A percentile compares a stretch with the other conserved stretches of the same genome.
phyloP scores from a whole-genome alignment of 2,113 vertebrate genomes.

The Pitta sordida region DNA sequence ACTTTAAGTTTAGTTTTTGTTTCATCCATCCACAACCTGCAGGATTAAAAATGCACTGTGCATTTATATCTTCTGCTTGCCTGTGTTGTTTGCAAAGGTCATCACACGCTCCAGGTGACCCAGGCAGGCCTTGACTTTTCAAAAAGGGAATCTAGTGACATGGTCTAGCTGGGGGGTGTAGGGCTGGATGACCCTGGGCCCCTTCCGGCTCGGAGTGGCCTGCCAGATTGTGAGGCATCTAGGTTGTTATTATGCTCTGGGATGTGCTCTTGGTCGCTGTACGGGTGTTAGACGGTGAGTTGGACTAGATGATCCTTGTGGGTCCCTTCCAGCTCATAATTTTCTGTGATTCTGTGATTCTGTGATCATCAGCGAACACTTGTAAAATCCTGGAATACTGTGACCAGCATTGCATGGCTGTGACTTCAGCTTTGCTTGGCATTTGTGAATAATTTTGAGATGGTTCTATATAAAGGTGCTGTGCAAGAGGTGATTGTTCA shows the following conservation, averaged over 20 bases:
- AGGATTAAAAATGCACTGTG: neutral
- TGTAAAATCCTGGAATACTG: neutral
- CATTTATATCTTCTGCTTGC: neutral
- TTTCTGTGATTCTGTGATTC: no score
- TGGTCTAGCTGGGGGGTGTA: no score
- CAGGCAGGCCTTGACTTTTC: neutral
- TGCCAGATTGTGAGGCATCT: no score
- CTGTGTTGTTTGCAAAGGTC: neutral
- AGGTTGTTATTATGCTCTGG: no score
- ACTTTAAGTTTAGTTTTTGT: neutral
- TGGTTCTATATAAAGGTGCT: neutral
- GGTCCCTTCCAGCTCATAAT: no score
- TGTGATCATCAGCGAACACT: neutral
- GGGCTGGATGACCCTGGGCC: no score
- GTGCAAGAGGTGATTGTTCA: neutral
- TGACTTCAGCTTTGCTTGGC: neutral
- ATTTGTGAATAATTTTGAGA: neutral
- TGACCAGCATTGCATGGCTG: neutral
- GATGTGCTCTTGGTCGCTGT: no score
- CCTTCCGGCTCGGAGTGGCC: no score
- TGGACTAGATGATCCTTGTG: no score
- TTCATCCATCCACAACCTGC: neutral
- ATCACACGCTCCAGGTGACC: neutral
- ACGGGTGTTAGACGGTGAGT: no score
- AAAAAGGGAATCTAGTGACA: neutral